These are phyloP conservation scores for Prorops nasuta DNA, from an alignment of 1,140 invertebrate species.

Conservation along the genomic window DNA sequence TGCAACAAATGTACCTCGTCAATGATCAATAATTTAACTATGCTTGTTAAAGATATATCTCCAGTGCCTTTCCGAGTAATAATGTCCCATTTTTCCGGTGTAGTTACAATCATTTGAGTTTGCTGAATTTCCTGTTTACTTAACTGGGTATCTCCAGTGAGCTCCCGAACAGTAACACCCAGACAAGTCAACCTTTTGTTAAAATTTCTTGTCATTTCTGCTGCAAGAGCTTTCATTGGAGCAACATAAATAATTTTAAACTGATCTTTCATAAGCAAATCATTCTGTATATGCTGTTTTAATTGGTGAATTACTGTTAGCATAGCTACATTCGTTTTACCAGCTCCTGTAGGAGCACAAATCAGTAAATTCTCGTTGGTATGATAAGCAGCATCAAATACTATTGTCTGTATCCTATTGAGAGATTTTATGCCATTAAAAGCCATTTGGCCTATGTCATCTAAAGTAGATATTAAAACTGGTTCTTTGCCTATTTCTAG, in stretches of 20 bases:
- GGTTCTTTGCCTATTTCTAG: constrained; percentile 68
- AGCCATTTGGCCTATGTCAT: constrained; percentile 81
- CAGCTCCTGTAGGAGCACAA: constrained; percentile 94
- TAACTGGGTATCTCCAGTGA: constrained; percentile 98
- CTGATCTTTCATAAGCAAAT: constrained; percentile 82
- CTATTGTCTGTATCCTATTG: constrained; percentile 94
- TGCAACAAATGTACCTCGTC: constrained; percentile 98
- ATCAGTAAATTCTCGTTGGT: constrained; percentile 97
- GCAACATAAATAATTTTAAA: constrained; percentile 99
- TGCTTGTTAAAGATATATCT: constrained; percentile 85
- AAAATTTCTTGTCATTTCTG: constrained; percentile 98
- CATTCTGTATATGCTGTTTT: constrained; percentile 77
- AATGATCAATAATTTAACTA: constrained; percentile 94
- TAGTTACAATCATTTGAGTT: constrained; percentile 98
- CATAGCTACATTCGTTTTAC: constrained; percentile 98
- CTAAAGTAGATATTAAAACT: constrained; percentile 72
- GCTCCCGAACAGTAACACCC: constrained; percentile 83
- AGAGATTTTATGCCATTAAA: constrained; percentile 85
- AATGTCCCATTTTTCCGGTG: constrained; percentile 99
- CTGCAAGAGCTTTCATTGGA: constrained; percentile 98
- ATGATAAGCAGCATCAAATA: constrained; percentile 92
- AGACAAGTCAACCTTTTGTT: constrained; percentile 70
- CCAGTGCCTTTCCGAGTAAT: constrained; percentile 93
- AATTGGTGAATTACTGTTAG: constrained; percentile 89
- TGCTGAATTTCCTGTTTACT: constrained; percentile 92